Conservation (phyloP, 30 jellyfish, hydroid and myxozoan species). For the Nemopilema nomurai region DNA sequence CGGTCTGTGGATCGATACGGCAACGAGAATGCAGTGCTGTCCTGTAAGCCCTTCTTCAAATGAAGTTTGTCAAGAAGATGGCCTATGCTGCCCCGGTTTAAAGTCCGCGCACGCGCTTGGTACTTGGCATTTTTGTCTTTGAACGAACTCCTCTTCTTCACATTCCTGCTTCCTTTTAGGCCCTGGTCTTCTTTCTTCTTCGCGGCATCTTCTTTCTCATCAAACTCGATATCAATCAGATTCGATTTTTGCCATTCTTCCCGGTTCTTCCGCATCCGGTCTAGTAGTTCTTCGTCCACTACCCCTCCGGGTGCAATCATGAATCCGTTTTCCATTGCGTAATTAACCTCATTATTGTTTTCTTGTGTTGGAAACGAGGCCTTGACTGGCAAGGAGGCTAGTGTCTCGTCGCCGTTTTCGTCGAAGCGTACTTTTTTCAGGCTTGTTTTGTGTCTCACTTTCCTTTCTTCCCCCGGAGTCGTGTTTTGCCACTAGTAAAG, state of each 20-base stretch:
- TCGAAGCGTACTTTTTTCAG: conserved; percentile 63
- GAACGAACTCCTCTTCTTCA: conserved; percentile 54
- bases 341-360: conserved; percentile 5
- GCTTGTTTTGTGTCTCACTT: conserved; percentile 18
- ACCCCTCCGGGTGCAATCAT: conserved; percentile 31
- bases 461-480: conserved; percentile 7
- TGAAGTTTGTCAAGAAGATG: conserved; percentile 40
- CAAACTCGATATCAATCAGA: conserved; percentile 12
- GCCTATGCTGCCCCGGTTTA: conserved; percentile 61
- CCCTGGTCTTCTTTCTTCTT: neutral
- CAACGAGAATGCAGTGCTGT: conserved; percentile 10
- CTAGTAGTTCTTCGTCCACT: conserved; percentile 37
- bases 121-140: conserved; percentile 59
- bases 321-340: conserved; percentile 14
- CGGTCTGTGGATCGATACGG: conserved; percentile 35
- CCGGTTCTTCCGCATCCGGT: conserved; percentile 24
- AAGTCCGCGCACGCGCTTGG: conserved; percentile 13
- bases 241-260: conserved; percentile 51
- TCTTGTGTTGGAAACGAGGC: neutral
- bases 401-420: conserved; percentile 18
- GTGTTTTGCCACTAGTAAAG: conserved; percentile 44
- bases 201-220: conserved; percentile 7
- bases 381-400: neutral
- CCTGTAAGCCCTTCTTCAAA: conserved; percentile 4
- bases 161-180: conserved; percentile 47